These are phyloP conservation scores for Ptychobarbus kaznakovi DNA, from an alignment of 2,797 vertebrate genomes.

Conservation along the genomic window DNA sequence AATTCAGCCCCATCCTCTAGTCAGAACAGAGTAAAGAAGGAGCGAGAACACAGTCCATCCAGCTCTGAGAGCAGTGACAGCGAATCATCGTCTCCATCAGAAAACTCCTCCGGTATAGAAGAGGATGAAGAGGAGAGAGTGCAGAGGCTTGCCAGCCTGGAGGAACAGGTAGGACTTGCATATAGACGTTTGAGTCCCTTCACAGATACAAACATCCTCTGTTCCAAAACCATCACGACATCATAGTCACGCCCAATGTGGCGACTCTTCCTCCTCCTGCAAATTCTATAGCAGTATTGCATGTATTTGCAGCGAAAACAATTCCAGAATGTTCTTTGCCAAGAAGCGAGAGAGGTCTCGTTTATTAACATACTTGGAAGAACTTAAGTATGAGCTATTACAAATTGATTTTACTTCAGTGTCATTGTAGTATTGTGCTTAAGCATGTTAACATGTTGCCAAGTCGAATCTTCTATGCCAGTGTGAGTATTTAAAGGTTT, in stretches of 20 bases:
- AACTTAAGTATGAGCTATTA: too few relatives aligned
- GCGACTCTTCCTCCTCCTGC: not conserved
- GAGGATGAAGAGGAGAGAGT: slow-evolving; percentile 72
- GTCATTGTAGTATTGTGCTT: not conserved
- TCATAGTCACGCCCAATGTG: not conserved
- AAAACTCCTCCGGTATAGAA: slow-evolving; percentile 77
- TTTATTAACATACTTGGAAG: not conserved
- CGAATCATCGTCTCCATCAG: slow-evolving; percentile 70
- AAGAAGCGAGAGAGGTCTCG: not conserved
- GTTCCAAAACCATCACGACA: not conserved
- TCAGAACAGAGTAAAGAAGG: slow-evolving; percentile 62
- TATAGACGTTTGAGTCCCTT: not conserved
- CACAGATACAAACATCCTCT: not conserved
- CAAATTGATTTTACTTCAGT: too few relatives aligned
- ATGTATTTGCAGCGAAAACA: not conserved
- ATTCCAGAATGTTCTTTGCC: not conserved
- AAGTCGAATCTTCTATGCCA: not conserved
- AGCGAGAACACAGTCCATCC: slow-evolving; percentile 67
- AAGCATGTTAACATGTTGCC: not conserved
- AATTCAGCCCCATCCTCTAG: slow-evolving; percentile 30
- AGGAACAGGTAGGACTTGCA: slow-evolving; percentile 80
- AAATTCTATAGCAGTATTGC: not conserved
- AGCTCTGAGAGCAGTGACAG: slow-evolving; percentile 73
- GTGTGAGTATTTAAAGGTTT: not conserved
- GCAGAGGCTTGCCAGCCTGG: slow-evolving; percentile 76